These are phyloP conservation scores for Ctenomys sociabilis DNA, from an alignment of 2,113 vertebrate species.

Conservation along the genomic window DNA sequence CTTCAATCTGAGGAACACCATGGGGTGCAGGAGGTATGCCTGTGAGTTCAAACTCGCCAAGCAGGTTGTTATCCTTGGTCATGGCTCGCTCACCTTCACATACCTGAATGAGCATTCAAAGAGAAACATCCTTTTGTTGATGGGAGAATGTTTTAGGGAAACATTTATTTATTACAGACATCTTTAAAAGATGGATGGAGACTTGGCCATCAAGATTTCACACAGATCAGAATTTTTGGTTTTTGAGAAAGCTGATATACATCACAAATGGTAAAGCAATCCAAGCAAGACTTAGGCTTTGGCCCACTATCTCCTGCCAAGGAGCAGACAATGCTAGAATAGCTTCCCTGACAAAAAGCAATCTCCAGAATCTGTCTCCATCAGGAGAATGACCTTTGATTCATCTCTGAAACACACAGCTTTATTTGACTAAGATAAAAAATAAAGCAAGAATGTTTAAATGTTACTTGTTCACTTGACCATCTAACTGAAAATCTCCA, in stretches of 20 bases:
- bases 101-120: too few relatives aligned
- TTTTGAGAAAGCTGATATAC: too few relatives aligned
- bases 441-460: constrained; percentile 64
- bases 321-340: neutral
- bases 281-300: too few relatives aligned
- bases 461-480: constrained; percentile 45
- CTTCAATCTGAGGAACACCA: too few relatives aligned
- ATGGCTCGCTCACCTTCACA: too few relatives aligned
- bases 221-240: constrained; percentile 6
- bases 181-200: neutral
- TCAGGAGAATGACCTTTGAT: constrained; percentile 58
- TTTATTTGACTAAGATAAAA: constrained; percentile 62
- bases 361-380: neutral
- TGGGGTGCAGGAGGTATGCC: too few relatives aligned
- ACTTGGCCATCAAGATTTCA: neutral
- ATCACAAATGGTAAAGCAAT: too few relatives aligned
- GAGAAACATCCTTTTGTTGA: neutral
- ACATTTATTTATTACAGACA: constrained; percentile 31
- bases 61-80: too few relatives aligned
- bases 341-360: neutral
- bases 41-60: too few relatives aligned
- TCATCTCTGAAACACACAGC: constrained; percentile 49
- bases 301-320: neutral
- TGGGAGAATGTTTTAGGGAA: constrained; percentile 1
- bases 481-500: constrained; percentile 55